Percentiles rank a stretch among this genome's conserved stretches.
Evolutionary conservation across 2,888 invertebrate species (phyloP).

Genomic region (Troilus luridus): DNA sequence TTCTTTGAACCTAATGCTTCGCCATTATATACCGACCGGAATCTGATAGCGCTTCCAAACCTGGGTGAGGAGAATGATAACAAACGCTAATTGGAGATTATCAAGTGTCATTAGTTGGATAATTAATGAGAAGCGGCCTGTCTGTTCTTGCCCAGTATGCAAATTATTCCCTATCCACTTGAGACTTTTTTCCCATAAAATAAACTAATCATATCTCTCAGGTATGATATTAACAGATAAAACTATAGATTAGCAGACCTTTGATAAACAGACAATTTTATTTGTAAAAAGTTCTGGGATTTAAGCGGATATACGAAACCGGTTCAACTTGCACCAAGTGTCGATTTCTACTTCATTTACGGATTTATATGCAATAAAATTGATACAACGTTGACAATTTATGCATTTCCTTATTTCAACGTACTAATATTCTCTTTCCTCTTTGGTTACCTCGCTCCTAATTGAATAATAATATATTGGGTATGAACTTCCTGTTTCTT

Average conservation of each 20-base stretch:
- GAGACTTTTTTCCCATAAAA: neutral
- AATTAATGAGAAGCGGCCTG: neutral
- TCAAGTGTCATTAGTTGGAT: neutral
- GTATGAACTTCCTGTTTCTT: too few relatives aligned
- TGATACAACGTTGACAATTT: too few relatives aligned
- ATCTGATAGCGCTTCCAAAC: neutral
- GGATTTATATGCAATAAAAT: too few relatives aligned
- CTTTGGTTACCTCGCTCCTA: too few relatives aligned
- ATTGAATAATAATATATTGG: too few relatives aligned
- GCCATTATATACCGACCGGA: neutral
- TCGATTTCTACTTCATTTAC: too few relatives aligned
- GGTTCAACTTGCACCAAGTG: neutral
- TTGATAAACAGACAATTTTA: neutral
- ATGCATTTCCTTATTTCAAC: too few relatives aligned
- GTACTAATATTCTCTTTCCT: too few relatives aligned
- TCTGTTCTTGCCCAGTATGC: constrained; percentile 20
- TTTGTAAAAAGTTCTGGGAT: neutral
- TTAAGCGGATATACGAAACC: neutral
- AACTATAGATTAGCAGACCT: neutral
- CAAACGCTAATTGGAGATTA: neutral
- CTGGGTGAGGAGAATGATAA: neutral
- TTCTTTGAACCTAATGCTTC: neutral
- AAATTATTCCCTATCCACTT: neutral
- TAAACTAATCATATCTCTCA: neutral
- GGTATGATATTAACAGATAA: neutral